These are phyloP conservation scores for Morpho achilles DNA, from an alignment of 2,888 invertebrate genomes.

Conservation along the genomic window DNA sequence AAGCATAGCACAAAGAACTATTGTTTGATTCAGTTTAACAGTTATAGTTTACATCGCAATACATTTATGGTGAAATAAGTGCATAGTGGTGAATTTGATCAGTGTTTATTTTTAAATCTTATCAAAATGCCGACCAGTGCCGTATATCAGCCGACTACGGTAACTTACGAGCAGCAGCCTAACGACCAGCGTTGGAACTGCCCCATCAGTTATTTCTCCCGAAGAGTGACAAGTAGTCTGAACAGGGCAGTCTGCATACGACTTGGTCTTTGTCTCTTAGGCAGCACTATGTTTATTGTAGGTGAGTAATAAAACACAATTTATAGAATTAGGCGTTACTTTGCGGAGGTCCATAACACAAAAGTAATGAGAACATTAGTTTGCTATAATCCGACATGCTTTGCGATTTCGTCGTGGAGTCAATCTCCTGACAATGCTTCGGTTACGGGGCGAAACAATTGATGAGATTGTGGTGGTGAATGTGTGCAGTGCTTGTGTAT, in stretches of 20 bases:
- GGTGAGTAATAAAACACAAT: conserved; percentile 45
- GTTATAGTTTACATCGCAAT: not conserved
- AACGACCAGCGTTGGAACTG: conserved; percentile 77
- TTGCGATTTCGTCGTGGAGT: too few species aligned
- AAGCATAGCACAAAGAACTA: conserved; percentile 7
- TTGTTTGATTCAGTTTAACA: conserved; percentile 5
- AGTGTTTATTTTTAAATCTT: conserved; percentile 28
- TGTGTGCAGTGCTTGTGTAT: too few species aligned
- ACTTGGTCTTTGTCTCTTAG: conserved; percentile 61
- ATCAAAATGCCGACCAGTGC: conserved; percentile 83
- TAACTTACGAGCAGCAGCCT: conserved; percentile 84
- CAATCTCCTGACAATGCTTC: too few species aligned
- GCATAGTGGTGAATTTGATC: conserved; percentile 6
- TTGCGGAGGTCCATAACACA: too few species aligned
- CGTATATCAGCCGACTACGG: conserved; percentile 89
- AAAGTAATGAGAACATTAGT: too few species aligned
- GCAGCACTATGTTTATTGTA: conserved; percentile 63
- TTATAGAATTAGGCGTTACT: too few species aligned
- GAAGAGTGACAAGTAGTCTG: conserved; percentile 70
- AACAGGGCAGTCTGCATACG: conserved; percentile 65
- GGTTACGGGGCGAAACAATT: too few species aligned
- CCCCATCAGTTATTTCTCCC: conserved; percentile 77
- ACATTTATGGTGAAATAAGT: conserved; percentile 14
- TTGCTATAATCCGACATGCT: too few species aligned
- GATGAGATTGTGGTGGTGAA: too few species aligned